phyloP scores from a whole-genome alignment of 2,888 invertebrate species.

The Trichogramma evanescens region DNA sequence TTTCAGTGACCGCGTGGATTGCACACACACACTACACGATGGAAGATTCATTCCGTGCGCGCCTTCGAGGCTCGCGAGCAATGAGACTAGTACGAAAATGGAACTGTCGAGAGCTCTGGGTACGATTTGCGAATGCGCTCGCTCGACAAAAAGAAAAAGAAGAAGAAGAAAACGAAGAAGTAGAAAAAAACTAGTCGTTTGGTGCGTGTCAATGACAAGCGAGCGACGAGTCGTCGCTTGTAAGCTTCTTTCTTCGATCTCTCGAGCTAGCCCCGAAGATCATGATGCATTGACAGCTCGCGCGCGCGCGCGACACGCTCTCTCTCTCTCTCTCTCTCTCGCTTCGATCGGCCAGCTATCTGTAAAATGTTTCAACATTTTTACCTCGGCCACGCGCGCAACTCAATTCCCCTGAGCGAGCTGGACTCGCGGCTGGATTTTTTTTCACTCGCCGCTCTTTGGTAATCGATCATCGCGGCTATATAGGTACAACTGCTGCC shows the following conservation, averaged over 20 bases:
- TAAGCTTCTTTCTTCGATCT: too few relatives aligned
- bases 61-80: not conserved
- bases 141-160: too few relatives aligned
- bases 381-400: too few relatives aligned
- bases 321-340: not conserved
- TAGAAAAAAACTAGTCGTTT: conserved; percentile 26
- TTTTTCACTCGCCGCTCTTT: too few relatives aligned
- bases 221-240: not conserved
- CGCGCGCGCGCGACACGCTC: not conserved
- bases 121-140: conserved; percentile 22
- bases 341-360: not conserved
- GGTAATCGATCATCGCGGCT: too few relatives aligned
- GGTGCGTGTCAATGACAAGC: conserved; percentile 7
- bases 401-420: too few relatives aligned
- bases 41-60: conserved; percentile 30
- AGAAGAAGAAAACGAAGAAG: too few relatives aligned
- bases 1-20: too few relatives aligned
- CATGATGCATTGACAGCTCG: not conserved
- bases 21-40: conserved; percentile 17
- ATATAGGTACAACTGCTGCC: too few relatives aligned
- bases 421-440: too few relatives aligned
- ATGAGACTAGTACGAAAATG: conserved; percentile 27
- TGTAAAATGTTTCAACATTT: too few relatives aligned
- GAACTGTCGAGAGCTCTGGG: conserved; percentile 17
- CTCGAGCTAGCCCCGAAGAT: too few relatives aligned